Evolutionary conservation across 2,113 vertebrate species (phyloP), one percentile per base, ranked within the genome.

Genomic region (Tichodroma muraria): DNA sequence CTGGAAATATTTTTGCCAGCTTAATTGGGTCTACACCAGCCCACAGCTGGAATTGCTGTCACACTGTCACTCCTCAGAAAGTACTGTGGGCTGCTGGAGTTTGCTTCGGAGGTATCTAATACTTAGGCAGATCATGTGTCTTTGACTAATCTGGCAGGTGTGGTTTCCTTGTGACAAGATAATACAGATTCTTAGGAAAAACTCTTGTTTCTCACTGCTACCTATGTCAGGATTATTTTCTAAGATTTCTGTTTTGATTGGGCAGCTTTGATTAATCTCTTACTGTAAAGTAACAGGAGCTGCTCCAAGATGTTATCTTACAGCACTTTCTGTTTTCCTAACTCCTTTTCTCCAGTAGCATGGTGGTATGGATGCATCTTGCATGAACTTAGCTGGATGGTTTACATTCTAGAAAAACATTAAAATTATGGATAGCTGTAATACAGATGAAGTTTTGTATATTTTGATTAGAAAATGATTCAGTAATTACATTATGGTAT

Each of bases 1-100:
- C 42, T 27, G 31, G 69, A 86, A 78, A 9, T 47, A 35, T 19
- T 89, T 80, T 52, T 92, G 52, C 47, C 44, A 75, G 22, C 33
- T 84, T 83, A 28, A 38, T 38, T 2, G 1, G 17, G 13, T 52
- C 40, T 24, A 49, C 17, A 31, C 7, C 57, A 81, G 12, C 33
- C 12, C 1, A 1, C 60, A 66, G 24, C 24, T 89, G 53, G 42
- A 86, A 63, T 25, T 80, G 13, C 30, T 59, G 37, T 77, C 50
- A 33, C 38, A 25, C 84, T 80, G 45, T 68, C n/a, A 63, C 13
- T 19, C 17, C 28, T 77, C 24, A 72, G 37, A 90, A 83, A 42
- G 24, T 23, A 23, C 19, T 0, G 1, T 47, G 44, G 52, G 27
- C 18, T 85, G 37, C 25, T 70, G 15, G 1, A 8, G 5, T 45